Evolutionary conservation across 2,888 invertebrate genomes (phyloP).

Genomic region (Troilus luridus): DNA sequence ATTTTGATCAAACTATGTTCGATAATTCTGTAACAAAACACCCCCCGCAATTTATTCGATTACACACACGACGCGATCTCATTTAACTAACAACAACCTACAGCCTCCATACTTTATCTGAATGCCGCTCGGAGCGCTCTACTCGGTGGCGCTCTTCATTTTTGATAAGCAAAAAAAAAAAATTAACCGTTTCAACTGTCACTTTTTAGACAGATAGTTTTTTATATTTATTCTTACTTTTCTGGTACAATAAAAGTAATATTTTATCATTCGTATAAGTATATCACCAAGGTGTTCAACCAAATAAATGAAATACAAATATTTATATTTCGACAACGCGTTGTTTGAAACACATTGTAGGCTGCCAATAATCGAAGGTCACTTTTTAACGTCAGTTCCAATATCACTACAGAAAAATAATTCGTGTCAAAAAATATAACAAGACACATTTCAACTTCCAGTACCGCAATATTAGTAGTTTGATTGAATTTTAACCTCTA

Average conservation of each 20-base stretch:
- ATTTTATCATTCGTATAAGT: neutral
- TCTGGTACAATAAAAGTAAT: neutral
- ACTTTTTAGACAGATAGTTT: neutral
- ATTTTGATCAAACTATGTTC: neutral
- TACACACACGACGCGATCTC: constrained; percentile 43
- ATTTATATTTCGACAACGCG: neutral
- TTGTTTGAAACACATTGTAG: neutral
- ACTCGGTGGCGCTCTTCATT: neutral
- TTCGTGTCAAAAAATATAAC: neutral
- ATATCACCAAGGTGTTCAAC: neutral
- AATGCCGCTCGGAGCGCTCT: constrained; percentile 2
- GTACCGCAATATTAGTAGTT: neutral
- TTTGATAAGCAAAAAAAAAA: constrained; percentile 30
- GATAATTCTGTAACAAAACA: neutral
- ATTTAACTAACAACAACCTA: constrained; percentile 39
- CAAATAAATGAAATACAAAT: neutral
- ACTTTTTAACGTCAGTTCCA: neutral
- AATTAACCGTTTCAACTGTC: constrained; percentile 16
- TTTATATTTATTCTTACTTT: neutral
- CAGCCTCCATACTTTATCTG: neutral
- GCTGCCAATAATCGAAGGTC: neutral
- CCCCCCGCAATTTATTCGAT: constrained; percentile 21
- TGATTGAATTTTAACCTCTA: neutral
- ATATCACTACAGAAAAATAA: neutral
- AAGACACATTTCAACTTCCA: neutral